Base-by-base conservation (phyloP, 2,797 vertebrate species). In the Cyclura pinguis region DNA sequence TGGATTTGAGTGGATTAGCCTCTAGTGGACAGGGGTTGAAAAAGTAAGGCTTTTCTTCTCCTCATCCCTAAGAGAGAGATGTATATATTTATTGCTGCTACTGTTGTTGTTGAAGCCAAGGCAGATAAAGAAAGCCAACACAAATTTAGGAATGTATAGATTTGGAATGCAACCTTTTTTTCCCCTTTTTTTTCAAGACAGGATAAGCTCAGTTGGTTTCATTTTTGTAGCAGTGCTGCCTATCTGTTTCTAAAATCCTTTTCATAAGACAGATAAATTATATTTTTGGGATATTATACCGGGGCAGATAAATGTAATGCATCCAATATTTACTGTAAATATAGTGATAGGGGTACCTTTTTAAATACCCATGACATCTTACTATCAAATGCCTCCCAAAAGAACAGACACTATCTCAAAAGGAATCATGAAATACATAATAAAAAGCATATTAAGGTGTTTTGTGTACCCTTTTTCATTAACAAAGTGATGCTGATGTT, bases 291-390 rank as follows among this genome's bases (percentile, higher is more conserved):
- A 94, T 95, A 87, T 95, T 94, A 92, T 92, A 93, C 94, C 96
- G 62, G 93, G 84, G 94, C 92, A 96, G 97, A 97, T 97, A 97
- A 97, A 84, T 93, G 64, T 91, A 91, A 95, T 88, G 92, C 92
- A 87, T 94, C 95, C 96, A 95, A 94, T 88, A 95, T 96, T 91
- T 96, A 96, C 95, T 95, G 89, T 85, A 93, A 91, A 91, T 93
- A 91, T 83, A 72, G 55, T n/a, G 81, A 90, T 85, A 93, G 86
- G 89, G 81, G 93, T 78, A 95, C 88, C 89, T 94, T 94, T 91
- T 74, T 84, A 93, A 94, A 92, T 6, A 13, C 62, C 94, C 93
- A 81, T 20, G 72, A 85, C 92, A 92, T 91, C 91, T 90, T 95
- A 95, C 64, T 93, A 52, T 84, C 93, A 90, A 93, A 89, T 76